Evolutionary conservation across 2,888 invertebrate species (phyloP), one percentile per base, ranked within the genome.

Genomic region (Actias luna): DNA sequence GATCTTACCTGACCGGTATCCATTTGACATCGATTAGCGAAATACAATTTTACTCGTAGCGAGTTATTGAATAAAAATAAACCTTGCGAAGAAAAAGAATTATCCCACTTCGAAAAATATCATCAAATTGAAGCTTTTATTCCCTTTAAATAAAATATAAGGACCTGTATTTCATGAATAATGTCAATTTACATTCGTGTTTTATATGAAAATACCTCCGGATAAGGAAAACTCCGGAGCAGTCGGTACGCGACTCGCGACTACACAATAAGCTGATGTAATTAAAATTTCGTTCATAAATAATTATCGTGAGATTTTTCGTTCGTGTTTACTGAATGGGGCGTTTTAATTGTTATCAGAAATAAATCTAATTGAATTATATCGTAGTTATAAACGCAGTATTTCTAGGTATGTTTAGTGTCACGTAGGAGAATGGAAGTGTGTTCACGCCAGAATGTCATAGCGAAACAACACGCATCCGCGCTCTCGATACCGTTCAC

Each of bases 191-290:
- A 27, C 29, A 52, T 52, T 52, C 16, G 52, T 52, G 7, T 52
- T 52, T 29, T 52, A 52, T 52, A 52, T 7, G 52, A 52, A 52
- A 52, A 52, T 25, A 52, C 27, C 16, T 22, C 7, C 16, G 27
- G 52, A 52, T 52, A 52, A 69, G 76, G 69, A 71, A 80, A 83
- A 82, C 83, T 84, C 81, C 81, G 72, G 68, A 79, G 84, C 85
- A 83, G 85, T 84, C 81, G 76, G 76, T 71, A 73, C 70, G 74
- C 78, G 80, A 76, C n/a, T n/a, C n/a, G 76, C 68, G 72, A 68
- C 64, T 67, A 72, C 65, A 76, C 74, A 76, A 75, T 76, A 70
- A 67, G 62, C 67, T 71, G 66, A 64, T 70, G 72, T 79, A 76
- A 79, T 81, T 79, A 78, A 77, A 78, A 77, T 77, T 73, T 69